phyloP scores from a whole-genome alignment of 2,888 invertebrate species.

The Embidobia sp. region DNA sequence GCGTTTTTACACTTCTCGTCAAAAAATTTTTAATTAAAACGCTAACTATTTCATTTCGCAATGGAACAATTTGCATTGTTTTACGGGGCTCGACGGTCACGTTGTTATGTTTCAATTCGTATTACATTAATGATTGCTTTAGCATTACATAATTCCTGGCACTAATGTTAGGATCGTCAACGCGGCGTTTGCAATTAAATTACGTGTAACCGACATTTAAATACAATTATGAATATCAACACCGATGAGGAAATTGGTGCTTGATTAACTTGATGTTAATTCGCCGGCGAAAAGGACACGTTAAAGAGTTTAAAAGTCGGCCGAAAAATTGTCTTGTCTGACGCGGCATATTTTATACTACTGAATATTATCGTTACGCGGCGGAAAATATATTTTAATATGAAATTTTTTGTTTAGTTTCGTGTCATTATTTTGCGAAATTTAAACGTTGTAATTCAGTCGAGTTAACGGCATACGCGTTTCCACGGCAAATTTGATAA shows the following conservation, averaged over 20 bases:
- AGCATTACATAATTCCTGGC: conserved; percentile 14
- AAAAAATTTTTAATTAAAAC: conserved; percentile 43
- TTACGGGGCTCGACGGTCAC: background rate
- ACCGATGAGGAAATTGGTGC: conserved; percentile 16
- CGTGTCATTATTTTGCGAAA: no score
- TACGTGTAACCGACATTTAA: conserved; percentile 31
- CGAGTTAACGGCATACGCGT: no score
- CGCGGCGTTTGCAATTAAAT: conserved; percentile 29
- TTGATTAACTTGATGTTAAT: conserved; percentile 35
- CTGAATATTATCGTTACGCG: conserved; percentile 4
- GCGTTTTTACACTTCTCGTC: background rate
- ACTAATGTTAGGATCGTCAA: conserved; percentile 1
- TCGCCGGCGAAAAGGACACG: conserved; percentile 26
- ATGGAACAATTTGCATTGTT: conserved; percentile 8
- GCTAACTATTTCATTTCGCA: conserved; percentile 33
- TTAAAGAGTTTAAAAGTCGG: conserved; percentile 24
- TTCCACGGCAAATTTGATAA: no score
- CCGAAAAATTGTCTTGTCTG: conserved; percentile 29
- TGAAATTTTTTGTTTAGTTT: no score
- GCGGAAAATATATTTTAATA: no score
- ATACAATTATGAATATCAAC: conserved; percentile 44
- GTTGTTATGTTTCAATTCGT: conserved; percentile 23
- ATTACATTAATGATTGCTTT: conserved; percentile 7
- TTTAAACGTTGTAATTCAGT: no score
- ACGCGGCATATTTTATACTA: conserved; percentile 18